Evolutionary conservation across 2,797 vertebrate genomes (phyloP).

Genomic region (Sarcophilus harrisii): DNA sequence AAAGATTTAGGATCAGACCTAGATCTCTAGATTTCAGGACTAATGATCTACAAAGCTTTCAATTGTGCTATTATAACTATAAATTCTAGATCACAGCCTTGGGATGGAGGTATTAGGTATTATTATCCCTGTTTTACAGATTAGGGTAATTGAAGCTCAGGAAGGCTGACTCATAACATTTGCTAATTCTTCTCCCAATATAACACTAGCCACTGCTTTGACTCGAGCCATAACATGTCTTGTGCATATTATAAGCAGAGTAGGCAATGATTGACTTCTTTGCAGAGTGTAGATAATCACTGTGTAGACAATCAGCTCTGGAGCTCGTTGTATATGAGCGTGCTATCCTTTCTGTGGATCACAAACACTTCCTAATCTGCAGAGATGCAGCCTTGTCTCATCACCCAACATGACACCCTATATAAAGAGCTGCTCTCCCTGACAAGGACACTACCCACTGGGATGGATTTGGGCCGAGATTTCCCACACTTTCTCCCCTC

Average conservation of each 20-base stretch:
- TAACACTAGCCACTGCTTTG: not conserved
- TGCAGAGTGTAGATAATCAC: not conserved
- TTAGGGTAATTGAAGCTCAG: not conserved
- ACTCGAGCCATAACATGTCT: not conserved
- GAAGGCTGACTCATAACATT: not conserved
- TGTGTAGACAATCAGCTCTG: not conserved
- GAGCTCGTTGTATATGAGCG: not conserved
- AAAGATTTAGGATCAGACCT: not conserved
- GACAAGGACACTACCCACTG: not conserved
- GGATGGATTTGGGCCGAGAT: not conserved
- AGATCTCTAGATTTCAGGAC: not conserved
- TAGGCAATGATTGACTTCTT: not conserved
- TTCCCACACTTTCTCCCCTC: not conserved
- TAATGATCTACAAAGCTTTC: not conserved
- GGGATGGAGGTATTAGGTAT: not conserved
- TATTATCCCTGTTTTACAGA: not conserved
- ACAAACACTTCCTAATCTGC: not conserved
- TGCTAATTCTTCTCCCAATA: not conserved
- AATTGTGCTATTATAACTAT: not conserved
- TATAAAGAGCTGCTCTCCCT: not conserved
- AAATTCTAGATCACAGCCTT: not conserved
- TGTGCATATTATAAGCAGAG: not conserved
- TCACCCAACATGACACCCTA: not conserved
- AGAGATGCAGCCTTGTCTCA: not conserved
- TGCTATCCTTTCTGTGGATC: not conserved